A percentile compares a stretch with the other conserved stretches of the same genome.
These are phyloP conservation scores for Quadroppia sp. DNA, from an alignment of 2,888 invertebrate genomes.

Conservation along the genomic window DNA sequence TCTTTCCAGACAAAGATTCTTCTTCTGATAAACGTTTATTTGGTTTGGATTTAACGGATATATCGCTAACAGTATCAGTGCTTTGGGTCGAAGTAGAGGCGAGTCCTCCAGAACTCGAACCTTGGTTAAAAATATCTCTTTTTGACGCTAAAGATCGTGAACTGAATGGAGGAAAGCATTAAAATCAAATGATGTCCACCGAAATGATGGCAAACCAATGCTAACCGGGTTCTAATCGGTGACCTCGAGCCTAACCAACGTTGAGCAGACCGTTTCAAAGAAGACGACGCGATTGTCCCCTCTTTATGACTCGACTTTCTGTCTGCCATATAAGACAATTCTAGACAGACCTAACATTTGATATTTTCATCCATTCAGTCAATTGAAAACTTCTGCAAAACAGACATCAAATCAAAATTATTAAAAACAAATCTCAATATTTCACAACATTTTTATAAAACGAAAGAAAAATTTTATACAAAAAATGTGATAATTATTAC, in stretches of 20 bases:
- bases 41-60: neutral
- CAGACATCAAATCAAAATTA: too few relatives aligned
- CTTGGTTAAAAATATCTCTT: conserved; percentile 11
- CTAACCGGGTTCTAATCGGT: conserved; percentile 24
- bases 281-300: conserved; percentile 33
- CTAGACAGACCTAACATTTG: conserved; percentile 22
- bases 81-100: conserved; percentile 1
- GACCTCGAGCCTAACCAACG: conserved; percentile 25
- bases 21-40: conserved; percentile 27
- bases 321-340: conserved; percentile 42
- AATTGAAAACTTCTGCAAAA: neutral
- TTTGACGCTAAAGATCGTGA: conserved; percentile 17
- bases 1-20: conserved; percentile 18
- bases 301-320: conserved; percentile 34
- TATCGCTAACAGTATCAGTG: neutral
- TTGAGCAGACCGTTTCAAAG: conserved; percentile 34
- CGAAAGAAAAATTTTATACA: too few relatives aligned
- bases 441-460: too few relatives aligned
- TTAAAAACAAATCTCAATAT: too few relatives aligned
- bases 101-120: neutral
- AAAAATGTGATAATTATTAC: too few relatives aligned
- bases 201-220: neutral
- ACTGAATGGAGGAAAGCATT: neutral
- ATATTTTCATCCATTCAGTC: conserved; percentile 16
- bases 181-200: neutral